Evolutionary conservation across 2,888 invertebrate species (phyloP).

Genomic region (Coronaproctus castanopsis): DNA sequence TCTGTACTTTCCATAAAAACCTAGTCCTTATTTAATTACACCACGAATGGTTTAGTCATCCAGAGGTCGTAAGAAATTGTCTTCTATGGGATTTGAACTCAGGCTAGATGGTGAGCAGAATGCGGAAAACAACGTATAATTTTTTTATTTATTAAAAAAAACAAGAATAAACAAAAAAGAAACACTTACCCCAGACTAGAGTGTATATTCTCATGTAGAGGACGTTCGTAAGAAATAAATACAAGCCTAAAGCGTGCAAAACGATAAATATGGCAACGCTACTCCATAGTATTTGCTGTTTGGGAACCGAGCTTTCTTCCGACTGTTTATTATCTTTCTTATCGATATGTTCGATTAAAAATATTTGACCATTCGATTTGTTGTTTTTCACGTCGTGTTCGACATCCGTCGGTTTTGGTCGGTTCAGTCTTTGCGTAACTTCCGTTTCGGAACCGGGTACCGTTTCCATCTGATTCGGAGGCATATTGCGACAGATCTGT

Average conservation of each 20-base stretch:
- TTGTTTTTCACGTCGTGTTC: background rate
- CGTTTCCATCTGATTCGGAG: background rate
- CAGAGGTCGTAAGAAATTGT: no score
- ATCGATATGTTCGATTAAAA: no score
- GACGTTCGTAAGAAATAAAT: background rate
- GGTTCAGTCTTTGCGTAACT: background rate
- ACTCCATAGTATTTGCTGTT: background rate
- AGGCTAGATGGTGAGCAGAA: no score
- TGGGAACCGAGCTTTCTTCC: background rate
- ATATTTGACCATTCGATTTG: background rate
- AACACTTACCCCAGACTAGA: background rate
- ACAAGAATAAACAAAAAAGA: no score
- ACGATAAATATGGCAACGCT: background rate
- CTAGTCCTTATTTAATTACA: no score
- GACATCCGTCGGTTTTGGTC: background rate
- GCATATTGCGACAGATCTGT: background rate
- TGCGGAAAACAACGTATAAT: no score
- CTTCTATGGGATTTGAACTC: no score
- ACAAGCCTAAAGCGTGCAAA: background rate
- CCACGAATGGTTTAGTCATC: no score
- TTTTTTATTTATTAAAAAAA: no score
- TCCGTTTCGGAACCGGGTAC: background rate
- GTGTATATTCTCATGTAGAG: background rate
- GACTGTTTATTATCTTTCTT: background rate
- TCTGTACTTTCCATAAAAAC: no score